Percentiles rank a stretch among this genome's conserved stretches.
These are phyloP conservation scores for Pogonomyrmex californicus DNA, from an alignment of 1,140 invertebrate genomes.

Conservation along the genomic window DNA sequence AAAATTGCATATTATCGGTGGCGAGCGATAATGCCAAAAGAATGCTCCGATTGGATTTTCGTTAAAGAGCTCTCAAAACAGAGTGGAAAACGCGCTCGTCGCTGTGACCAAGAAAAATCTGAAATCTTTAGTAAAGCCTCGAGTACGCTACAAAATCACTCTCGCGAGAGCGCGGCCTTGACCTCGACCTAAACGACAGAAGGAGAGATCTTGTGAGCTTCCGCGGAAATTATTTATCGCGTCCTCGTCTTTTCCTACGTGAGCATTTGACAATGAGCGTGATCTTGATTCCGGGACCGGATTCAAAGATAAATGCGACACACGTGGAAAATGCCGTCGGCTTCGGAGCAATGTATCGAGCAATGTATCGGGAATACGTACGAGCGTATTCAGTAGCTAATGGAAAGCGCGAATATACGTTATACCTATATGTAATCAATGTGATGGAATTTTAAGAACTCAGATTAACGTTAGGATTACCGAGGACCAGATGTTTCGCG, in stretches of 20 bases:
- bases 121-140: constrained; percentile 8
- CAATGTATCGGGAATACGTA: background rate
- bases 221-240: constrained; percentile 41
- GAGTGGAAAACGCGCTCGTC: background rate
- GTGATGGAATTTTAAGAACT: background rate
- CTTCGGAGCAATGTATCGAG: background rate
- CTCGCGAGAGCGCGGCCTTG: background rate
- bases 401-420: background rate
- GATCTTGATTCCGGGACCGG: background rate
- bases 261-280: constrained; percentile 15
- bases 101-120: constrained; percentile 4
- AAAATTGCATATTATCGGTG: constrained; percentile 18
- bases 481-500: background rate
- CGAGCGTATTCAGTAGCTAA: background rate
- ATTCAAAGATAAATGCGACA: constrained; percentile 15
- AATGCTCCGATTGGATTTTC: constrained; percentile 20
- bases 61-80: constrained; percentile 6
- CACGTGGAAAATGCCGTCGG: background rate
- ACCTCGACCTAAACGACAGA: constrained; percentile 24
- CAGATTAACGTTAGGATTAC: constrained; percentile 18
- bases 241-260: background rate
- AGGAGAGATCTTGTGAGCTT: background rate
- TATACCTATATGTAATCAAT: background rate
- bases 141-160: constrained; percentile 19
- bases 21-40: constrained; percentile 34